Evolutionary conservation across 2,797 vertebrate species (phyloP), one percentile per base, ranked within the genome.

Genomic region (Sebastes flavidus): DNA sequence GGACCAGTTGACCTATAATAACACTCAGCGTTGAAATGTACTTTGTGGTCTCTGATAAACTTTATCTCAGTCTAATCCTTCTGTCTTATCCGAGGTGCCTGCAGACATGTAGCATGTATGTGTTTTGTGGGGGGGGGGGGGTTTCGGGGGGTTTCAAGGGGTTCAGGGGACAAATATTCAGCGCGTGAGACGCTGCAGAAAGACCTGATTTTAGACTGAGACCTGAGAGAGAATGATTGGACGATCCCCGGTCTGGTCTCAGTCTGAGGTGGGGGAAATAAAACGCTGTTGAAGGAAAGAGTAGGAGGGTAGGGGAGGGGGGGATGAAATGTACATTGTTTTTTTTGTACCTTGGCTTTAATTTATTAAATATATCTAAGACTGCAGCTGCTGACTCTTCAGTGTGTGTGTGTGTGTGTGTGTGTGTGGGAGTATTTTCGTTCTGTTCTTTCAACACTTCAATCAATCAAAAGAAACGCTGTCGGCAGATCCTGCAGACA

Each of bases 291-390:
- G 70, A 83, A 78, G 74, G 76, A 72, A 85, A 56, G 73, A 92
- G 74, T 65, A 78, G 76, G 75, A 75, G 66, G 72, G 60, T 87
- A 49, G 78, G 73, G 76, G 61, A 77, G 69, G 59, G 65, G 78
- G 69, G 60, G 67, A 81, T 88, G 81, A 95, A 91, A 93, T 95
- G 95, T 96, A 96, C 88, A 95, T 94, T 92, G 87, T 90, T 94
- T 94, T 85, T 90, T 96, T 96, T 96, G 95, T 96, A 96, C 94
- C 90, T 95, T 95, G 93, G 94, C 95, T 96, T 96, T 96, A 96
- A 96, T 96, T 96, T 96, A 96, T 96, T 96, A 96, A 96, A 96
- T 96, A 95, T 96, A 96, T 96, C 91, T 94, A 95, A 93, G 93
- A 95, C 92, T 91, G 92, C 92, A 92, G 52, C 29, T 81, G 25